phyloP scores from a whole-genome alignment of 1,140 invertebrate species.

The Monomorium pharaonis region DNA sequence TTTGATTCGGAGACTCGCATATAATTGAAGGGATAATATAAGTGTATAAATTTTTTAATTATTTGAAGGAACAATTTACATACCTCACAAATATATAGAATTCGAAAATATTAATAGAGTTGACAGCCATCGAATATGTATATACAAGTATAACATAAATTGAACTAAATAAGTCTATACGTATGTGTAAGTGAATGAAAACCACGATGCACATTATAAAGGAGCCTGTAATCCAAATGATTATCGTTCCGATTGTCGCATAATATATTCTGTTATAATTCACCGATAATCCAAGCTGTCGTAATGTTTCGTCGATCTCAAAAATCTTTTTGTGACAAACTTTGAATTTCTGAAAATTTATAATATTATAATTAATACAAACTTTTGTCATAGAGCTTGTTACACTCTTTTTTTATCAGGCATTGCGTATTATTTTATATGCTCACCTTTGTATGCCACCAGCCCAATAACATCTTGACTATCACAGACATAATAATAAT shows the following conservation, averaged over 20 bases:
- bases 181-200: neutral
- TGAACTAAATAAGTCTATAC: neutral
- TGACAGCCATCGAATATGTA: neutral
- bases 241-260: neutral
- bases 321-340: constrained; percentile 4
- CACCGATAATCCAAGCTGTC: neutral
- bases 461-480: neutral
- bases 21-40: too few relatives aligned
- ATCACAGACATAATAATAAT: neutral
- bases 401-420: neutral
- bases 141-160: neutral
- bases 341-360: neutral
- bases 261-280: constrained; percentile 4
- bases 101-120: neutral
- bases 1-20: too few relatives aligned
- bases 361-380: neutral
- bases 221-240: neutral
- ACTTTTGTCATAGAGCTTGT: too few relatives aligned
- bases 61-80: neutral
- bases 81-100: constrained; percentile 28
- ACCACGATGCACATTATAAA: neutral
- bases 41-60: neutral
- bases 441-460: constrained; percentile 51
- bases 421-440: neutral
- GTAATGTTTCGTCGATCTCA: constrained; percentile 48